Percentiles rank a stretch among this genome's conserved stretches.
Conservation (phyloP, 2,113 vertebrate species). For the Calyptommatus sinebrachiatus region DNA sequence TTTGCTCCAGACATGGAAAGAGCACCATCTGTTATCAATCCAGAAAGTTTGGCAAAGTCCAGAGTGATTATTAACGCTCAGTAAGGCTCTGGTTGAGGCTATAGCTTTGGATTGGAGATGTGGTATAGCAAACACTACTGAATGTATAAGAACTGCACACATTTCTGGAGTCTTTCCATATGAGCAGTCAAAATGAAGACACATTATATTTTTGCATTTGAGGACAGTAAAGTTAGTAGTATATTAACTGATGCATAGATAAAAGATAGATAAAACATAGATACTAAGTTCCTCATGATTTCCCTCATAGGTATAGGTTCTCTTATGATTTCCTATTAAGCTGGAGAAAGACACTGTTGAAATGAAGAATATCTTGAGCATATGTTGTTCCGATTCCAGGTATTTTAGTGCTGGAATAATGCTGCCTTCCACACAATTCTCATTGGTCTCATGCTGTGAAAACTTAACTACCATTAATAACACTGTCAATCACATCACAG, state of each 20-base stretch:
- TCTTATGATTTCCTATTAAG: background rate
- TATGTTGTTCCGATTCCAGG: too few species aligned
- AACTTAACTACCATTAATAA: too few species aligned
- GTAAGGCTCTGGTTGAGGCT: slow-evolving; percentile 36
- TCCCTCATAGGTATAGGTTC: background rate
- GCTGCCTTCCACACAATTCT: too few species aligned
- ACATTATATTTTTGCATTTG: background rate
- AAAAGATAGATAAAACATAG: background rate
- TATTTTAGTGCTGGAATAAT: too few species aligned
- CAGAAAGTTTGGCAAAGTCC: slow-evolving; percentile 45
- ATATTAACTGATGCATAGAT: background rate
- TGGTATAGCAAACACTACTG: background rate
- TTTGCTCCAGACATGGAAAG: slow-evolving; percentile 38
- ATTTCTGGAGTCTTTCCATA: background rate
- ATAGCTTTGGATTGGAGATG: background rate
- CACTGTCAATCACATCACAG: too few species aligned
- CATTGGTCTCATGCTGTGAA: too few species aligned
- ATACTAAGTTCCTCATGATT: background rate
- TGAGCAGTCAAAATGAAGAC: background rate
- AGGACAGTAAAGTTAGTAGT: background rate
- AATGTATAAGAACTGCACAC: background rate
- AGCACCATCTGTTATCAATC: slow-evolving; percentile 49
- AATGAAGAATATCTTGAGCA: background rate
- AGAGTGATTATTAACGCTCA: slow-evolving; percentile 49
- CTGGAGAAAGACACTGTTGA: background rate